These are phyloP conservation scores for Ellobius talpinus DNA, from an alignment of 2,113 vertebrate species.

Conservation along the genomic window DNA sequence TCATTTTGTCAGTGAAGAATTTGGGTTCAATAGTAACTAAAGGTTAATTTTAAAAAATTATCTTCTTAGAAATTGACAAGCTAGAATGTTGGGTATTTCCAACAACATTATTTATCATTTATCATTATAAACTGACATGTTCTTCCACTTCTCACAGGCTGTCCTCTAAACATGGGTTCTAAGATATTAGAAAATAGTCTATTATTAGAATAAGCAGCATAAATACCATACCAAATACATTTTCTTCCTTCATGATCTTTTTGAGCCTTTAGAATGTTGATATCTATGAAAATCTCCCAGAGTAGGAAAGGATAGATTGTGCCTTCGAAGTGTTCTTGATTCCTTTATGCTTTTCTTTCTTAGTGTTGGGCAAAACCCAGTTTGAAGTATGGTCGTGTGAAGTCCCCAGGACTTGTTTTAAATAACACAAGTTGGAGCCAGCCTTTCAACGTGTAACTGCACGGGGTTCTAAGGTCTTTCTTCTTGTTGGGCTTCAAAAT, in stretches of 20 bases:
- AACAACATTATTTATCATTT: neutral
- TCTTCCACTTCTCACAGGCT: neutral
- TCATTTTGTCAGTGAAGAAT: neutral
- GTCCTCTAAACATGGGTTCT: neutral
- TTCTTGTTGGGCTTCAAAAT: neutral
- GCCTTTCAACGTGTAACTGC: neutral
- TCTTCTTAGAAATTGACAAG: constrained; percentile 39
- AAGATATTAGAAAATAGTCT: neutral
- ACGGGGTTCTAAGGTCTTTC: neutral
- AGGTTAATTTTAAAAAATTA: neutral
- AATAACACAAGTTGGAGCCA: neutral
- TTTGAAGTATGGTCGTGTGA: neutral
- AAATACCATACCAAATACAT: neutral
- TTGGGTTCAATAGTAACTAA: neutral
- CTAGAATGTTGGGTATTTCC: neutral
- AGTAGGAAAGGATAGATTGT: neutral
- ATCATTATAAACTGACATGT: neutral
- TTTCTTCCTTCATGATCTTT: neutral
- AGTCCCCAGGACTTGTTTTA: neutral
- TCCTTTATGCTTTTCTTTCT: neutral
- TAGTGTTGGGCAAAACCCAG: neutral
- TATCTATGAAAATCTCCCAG: neutral
- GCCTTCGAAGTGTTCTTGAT: neutral
- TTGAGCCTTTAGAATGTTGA: neutral
- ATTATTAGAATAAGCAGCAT: neutral